phyloP scores from a whole-genome alignment of 2,113 vertebrate species.

The Burhinus bistriatus region DNA sequence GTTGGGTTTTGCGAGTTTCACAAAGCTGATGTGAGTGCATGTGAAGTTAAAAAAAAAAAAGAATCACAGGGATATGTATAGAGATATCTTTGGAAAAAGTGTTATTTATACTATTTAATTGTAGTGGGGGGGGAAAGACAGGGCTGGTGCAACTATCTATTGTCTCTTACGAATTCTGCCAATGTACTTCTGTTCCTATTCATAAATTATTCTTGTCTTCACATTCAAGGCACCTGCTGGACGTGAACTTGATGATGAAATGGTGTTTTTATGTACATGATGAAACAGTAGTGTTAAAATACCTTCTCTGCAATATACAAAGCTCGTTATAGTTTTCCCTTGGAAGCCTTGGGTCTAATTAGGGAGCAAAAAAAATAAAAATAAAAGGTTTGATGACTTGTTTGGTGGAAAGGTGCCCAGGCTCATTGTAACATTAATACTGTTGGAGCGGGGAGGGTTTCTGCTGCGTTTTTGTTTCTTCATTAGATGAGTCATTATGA shows the following conservation, averaged over 20 bases:
- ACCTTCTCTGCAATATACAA: background rate
- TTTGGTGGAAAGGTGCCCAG: background rate
- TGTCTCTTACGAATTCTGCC: background rate
- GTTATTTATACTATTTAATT: background rate
- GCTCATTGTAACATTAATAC: background rate
- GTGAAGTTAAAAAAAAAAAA: background rate
- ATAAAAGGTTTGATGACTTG: background rate
- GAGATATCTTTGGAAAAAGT: background rate
- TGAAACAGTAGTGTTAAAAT: background rate
- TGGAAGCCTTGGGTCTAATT: background rate
- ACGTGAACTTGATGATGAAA: background rate
- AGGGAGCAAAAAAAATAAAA: too few relatives aligned
- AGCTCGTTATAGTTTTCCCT: fast-evolving
- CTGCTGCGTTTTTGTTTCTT: background rate
- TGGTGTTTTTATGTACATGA: background rate
- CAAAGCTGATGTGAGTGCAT: background rate
- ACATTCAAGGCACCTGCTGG: background rate
- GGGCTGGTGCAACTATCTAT: fast-evolving
- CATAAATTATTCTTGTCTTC: background rate
- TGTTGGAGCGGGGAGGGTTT: background rate
- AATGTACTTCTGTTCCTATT: background rate
- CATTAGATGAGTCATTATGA: background rate
- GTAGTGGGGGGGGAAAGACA: fast-evolving
- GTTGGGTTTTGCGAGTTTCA: background rate
- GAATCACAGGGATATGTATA: background rate